Conservation (phyloP, 2,113 vertebrate species). For the Delphinus delphis region DNA sequence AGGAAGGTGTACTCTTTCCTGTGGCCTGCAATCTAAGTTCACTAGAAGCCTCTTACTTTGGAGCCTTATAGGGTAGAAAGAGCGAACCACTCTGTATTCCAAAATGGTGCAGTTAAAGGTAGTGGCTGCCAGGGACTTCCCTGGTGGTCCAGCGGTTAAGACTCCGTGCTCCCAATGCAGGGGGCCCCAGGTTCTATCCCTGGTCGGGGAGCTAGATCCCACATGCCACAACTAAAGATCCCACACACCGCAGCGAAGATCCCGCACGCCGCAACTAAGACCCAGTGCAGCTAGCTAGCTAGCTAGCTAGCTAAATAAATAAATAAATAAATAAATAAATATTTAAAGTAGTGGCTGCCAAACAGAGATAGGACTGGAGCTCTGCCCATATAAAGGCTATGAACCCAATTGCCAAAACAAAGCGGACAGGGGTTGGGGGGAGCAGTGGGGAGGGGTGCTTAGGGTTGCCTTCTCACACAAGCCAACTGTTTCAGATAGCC, state of each 20-base stretch:
- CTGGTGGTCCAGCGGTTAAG: no score
- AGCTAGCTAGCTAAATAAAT: no score
- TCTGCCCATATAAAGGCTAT: not conserved
- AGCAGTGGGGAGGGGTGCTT: not conserved
- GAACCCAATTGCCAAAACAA: not conserved
- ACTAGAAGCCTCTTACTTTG: not conserved
- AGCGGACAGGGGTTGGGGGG: rapidly evolving
- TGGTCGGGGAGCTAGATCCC: no score
- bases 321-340: no score
- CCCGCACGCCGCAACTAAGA: no score
- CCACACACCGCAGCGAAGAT: no score
- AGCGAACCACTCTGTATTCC: not conserved
- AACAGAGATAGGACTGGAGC: not conserved
- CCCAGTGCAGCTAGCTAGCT: no score
- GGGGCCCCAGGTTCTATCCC: no score
- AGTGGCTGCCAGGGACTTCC: not conserved
- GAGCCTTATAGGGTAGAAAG: not conserved
- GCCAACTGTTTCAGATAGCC: not conserved
- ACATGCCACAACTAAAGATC: no score
- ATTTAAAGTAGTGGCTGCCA: not conserved
- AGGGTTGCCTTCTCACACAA: not conserved
- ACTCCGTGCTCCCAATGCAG: no score
- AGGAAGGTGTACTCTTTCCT: not conserved
- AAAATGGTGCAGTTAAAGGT: not conserved
- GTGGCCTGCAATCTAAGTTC: not conserved